phyloP scores from a whole-genome alignment of 2,113 vertebrate species.

The Ramphastos sulfuratus region DNA sequence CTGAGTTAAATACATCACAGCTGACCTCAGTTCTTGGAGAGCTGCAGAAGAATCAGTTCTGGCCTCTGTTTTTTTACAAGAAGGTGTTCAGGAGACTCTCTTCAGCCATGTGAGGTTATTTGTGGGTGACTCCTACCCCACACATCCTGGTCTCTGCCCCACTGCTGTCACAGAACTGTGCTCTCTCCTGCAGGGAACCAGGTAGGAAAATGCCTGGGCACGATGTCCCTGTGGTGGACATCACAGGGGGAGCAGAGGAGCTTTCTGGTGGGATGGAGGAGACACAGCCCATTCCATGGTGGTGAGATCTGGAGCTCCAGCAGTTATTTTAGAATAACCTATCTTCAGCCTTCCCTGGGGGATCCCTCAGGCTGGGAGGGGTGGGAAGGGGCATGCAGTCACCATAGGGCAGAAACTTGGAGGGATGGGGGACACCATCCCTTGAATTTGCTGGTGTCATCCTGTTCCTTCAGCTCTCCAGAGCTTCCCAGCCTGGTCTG shows the following conservation, averaged over 20 bases:
- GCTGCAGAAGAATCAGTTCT: not conserved
- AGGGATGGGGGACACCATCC: too few species aligned
- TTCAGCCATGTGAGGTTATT: fast-evolving
- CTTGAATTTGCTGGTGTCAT: not conserved
- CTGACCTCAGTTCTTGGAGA: too few species aligned
- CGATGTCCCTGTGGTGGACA: fast-evolving
- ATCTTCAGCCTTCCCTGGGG: not conserved
- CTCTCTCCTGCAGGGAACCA: fast-evolving
- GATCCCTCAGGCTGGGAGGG: not conserved
- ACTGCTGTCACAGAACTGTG: not conserved
- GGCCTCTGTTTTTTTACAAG: not conserved
- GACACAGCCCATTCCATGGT: fast-evolving
- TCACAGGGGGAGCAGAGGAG: not conserved
- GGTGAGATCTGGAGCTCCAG: fast-evolving
- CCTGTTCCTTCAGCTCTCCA: not conserved
- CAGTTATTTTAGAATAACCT: not conserved
- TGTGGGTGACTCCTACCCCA: not conserved
- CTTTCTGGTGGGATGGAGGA: fast-evolving
- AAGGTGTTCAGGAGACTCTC: not conserved
- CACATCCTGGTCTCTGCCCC: not conserved
- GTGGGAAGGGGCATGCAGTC: not conserved
- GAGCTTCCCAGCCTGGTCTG: not conserved
- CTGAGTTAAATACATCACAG: fast-evolving
- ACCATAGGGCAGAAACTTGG: fast-evolving
- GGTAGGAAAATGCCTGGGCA: fast-evolving